phyloP scores from a whole-genome alignment of 2,113 vertebrate species.

The Bostrychus sinensis region DNA sequence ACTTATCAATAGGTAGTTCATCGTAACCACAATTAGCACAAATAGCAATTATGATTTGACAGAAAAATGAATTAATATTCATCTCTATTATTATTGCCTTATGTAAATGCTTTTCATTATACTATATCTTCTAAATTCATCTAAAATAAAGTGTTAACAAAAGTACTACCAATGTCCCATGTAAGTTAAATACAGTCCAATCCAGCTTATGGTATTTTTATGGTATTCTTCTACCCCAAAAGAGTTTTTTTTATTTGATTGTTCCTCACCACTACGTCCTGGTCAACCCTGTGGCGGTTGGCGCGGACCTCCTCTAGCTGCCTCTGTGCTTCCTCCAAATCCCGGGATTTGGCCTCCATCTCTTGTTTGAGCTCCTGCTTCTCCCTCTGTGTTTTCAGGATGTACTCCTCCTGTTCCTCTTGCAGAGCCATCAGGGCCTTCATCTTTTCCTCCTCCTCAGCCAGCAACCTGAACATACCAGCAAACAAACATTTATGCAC shows the following conservation, averaged over 20 bases:
- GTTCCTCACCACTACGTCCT: constrained; percentile 91
- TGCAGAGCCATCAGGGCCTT: constrained; percentile 89
- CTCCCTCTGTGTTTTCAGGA: constrained; percentile 88
- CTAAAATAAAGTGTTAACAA: too few species aligned
- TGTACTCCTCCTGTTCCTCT: constrained; percentile 94
- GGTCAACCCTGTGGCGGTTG: constrained; percentile 89
- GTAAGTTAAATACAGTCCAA: too few species aligned
- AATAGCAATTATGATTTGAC: too few species aligned
- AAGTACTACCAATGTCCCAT: too few species aligned
- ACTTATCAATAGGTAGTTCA: too few species aligned
- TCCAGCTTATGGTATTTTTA: too few species aligned
- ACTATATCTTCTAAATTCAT: too few species aligned
- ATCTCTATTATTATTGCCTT: too few species aligned
- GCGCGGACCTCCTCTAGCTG: constrained; percentile 94
- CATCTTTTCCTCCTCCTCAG: constrained; percentile 94
- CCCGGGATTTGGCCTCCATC: constrained; percentile 89
- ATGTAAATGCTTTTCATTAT: too few species aligned
- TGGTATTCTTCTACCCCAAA: too few species aligned
- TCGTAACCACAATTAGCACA: too few species aligned
- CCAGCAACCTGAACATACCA: constrained; percentile 81
- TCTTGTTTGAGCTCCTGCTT: constrained; percentile 93
- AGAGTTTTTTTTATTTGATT: not conserved
- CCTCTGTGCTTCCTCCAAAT: constrained; percentile 87
- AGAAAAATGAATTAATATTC: too few species aligned
- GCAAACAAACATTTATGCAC: not conserved